Conservation (phyloP, 23 tunicate genomes). For the Trididemnum nubilum region DNA sequence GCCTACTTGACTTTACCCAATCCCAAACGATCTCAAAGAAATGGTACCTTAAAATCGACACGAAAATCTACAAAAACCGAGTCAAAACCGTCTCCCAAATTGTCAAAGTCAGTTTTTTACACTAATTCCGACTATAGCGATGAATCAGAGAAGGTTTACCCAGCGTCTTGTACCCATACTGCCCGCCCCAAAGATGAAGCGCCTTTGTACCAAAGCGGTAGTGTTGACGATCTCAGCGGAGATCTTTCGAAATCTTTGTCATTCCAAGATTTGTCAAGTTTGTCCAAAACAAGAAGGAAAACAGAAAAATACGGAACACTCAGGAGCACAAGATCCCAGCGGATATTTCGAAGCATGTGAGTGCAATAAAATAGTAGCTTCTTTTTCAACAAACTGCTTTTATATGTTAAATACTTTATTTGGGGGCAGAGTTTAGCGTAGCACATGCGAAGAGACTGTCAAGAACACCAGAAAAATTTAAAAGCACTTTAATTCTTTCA, state of each 20-base stretch:
- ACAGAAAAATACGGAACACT: constrained; percentile 7
- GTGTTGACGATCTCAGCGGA: neutral
- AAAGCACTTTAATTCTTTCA: no score
- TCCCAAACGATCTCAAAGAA: neutral
- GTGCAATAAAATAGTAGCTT: no score
- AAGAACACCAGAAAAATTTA: no score
- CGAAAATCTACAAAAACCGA: neutral
- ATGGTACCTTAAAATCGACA: neutral
- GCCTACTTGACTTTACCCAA: neutral
- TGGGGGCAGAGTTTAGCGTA: no score
- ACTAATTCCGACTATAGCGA: neutral
- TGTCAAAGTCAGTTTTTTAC: constrained; percentile 3
- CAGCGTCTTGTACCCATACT: constrained; percentile 1
- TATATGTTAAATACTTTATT: no score
- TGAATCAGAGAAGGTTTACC: constrained; percentile 10
- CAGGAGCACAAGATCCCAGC: constrained; percentile 4
- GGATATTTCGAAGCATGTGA: neutral
- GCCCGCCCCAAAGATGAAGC: neutral
- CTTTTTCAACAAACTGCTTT: no score
- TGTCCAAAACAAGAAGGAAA: neutral
- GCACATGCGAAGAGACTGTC: no score
- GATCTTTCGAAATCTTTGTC: constrained; percentile 4
- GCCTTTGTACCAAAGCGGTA: neutral
- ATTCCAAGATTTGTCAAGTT: neutral
- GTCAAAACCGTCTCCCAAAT: neutral